phyloP scores from a whole-genome alignment of 2,113 vertebrate genomes.

The Toxotes jaculatrix region DNA sequence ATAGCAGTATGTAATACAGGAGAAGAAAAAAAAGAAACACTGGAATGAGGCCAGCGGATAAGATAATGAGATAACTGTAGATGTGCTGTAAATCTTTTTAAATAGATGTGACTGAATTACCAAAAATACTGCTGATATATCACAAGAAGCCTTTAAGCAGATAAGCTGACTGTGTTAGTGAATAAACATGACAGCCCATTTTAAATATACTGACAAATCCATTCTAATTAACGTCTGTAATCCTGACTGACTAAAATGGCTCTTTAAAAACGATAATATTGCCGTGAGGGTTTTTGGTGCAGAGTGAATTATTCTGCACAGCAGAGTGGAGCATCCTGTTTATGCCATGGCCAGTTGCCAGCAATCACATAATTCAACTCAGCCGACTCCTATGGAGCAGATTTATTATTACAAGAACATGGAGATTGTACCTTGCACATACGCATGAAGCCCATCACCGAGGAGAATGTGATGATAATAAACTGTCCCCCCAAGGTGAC shows the following conservation, averaged over 20 bases:
- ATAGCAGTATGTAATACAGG: conserved; percentile 26
- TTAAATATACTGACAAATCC: conserved; percentile 56
- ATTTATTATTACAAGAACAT: conserved; percentile 59
- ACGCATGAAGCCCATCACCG: conserved; percentile 8
- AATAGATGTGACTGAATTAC: conserved; percentile 12
- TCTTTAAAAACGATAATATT: conserved; percentile 40
- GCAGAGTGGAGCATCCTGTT: conserved; percentile 55
- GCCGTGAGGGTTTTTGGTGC: conserved; percentile 28
- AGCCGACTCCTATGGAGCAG: conserved; percentile 54
- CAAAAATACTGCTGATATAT: conserved; percentile 13
- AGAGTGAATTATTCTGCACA: conserved; percentile 41
- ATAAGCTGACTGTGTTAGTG: not conserved
- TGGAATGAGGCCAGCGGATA: not conserved
- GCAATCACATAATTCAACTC: conserved; percentile 39
- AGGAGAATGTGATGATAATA: conserved; percentile 32
- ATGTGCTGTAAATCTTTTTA: conserved; percentile 17
- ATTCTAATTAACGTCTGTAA: conserved; percentile 51
- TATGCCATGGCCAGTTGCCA: conserved; percentile 52
- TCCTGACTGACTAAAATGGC: conserved; percentile 59
- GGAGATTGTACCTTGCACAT: conserved; percentile 31
- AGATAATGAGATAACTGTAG: not conserved
- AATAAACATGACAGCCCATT: conserved; percentile 33
- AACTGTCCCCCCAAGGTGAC: conserved; percentile 31
- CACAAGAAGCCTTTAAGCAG: conserved; percentile 8
- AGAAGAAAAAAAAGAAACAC: not conserved